Base-by-base conservation (phyloP, 2,113 vertebrate species). In the Numenius arquata region DNA sequence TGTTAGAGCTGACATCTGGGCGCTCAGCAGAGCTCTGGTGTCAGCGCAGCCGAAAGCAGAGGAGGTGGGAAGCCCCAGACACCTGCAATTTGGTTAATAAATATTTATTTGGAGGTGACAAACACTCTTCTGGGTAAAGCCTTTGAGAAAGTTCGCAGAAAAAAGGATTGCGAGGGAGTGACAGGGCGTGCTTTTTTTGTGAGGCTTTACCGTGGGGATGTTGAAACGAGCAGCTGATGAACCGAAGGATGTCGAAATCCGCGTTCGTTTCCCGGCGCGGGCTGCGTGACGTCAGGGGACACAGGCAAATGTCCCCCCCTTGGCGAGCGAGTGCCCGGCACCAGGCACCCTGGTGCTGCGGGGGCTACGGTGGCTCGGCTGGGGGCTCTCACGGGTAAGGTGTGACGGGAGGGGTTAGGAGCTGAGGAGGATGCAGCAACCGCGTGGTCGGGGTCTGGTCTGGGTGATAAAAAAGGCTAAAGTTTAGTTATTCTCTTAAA, bases 81-180 rank as follows among this genome's bases (percentile, higher is more conserved):
- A 94, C 95, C 95, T 96, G 95, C 91, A 85, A 40, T 89, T 90
- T 8, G 9, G 8, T 75, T 95, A 95, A 94, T 95, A 95, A 95
- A 91, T 85, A 95, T 95, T 97, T 96, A 89, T 96, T 93, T 78
- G 58, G 86, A 93, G 89, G 89, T 93, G 96, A 89, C 94, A 89
- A 89, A 23, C 18, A 1, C 74, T 91, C 50, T 82, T 30, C 41
- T 76, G 74, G 78, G 36, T 89, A 67, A 75, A 94, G 88, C 81
- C 53, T 55, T 55, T 55, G 53, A 55, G 53, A 55, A 25, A 94
- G 94, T 41, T 70, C 89, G 94, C 94, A 91, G 94, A 50, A n/a
- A 55, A 88, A 29, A 93, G 62, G 73, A 53, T 67, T 66, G 83
- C 3, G 41, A 87, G 88, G 91, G 88, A 89, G 93, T 76, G 85